Evolutionary conservation across 2,797 vertebrate species (phyloP), one percentile per base, ranked within the genome.

Genomic region (Emydoidea blandingii): DNA sequence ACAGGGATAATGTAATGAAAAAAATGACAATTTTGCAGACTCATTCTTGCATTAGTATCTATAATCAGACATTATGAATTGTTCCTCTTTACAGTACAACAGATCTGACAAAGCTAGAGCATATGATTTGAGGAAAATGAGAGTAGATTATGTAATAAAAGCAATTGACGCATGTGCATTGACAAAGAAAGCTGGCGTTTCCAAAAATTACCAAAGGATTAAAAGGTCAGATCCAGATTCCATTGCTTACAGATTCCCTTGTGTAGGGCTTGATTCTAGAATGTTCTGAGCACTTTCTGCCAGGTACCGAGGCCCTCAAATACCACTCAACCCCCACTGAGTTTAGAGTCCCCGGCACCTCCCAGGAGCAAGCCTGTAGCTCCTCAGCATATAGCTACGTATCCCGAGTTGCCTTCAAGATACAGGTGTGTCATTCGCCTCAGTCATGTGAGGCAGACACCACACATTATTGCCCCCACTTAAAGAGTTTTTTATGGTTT

Each of bases 1-100:
- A 72, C 27, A 81, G 89, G 9, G 11, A 91, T 5, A n/a, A 89
- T 54, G 44, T 91, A 90, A 96, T 93, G 23, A 34, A 5, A 84
- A 86, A 94, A 86, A 6, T 81, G 19, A 10, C 79, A 1, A 25
- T 59, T 84, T 41, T 15, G 53, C 44, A 76, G 44, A 79, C 83
- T 8, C 59, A 44, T 86, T 85, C 37, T 91, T 94, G n/a, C n/a
- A 37, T 89, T 25, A 89, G 19, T 10, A 76, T 78, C 59, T 92
- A 5, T 81, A 93, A 68, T 25, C 37, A 1, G 6, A 37, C 5
- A 54, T 83, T 37, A 65, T 3, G 56, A 37, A 93, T 37, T 56
- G 85, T 57, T 47, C 91, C 68, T 79, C 87, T 90, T 92, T 89
- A 83, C 6, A 85, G 1, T 1, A 34, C 1, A 0, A 34, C 37